A percentile compares a stretch with the other conserved stretches of the same genome.
phyloP scores from a whole-genome alignment of 2,888 invertebrate genomes.

The Drosophila atroscutellata region DNA sequence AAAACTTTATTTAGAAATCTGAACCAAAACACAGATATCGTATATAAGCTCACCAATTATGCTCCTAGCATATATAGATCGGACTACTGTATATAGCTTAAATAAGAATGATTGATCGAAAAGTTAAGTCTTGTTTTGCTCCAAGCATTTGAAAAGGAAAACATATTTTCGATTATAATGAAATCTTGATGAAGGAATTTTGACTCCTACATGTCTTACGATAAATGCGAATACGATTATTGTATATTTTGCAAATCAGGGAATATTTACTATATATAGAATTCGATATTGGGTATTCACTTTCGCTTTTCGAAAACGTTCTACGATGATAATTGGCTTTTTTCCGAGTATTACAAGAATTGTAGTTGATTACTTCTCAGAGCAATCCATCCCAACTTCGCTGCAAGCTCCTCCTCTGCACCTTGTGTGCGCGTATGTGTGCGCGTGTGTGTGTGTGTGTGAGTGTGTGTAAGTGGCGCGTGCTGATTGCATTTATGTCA shows the following conservation, averaged over 20 bases:
- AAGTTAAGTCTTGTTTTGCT: not conserved
- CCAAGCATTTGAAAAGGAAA: not conserved
- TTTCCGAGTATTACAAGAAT: not conserved
- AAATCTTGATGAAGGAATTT: too few relatives aligned
- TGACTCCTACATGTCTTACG: too few relatives aligned
- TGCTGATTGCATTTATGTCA: constrained; percentile 81
- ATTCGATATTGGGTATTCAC: not conserved
- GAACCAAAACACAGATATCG: not conserved
- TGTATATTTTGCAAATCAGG: not conserved
- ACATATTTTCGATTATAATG: not conserved
- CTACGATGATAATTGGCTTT: not conserved
- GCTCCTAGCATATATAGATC: not conserved
- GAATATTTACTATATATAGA: not conserved
- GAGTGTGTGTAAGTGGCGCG: constrained; percentile 45
- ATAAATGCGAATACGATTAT: not conserved
- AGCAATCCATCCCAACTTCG: not conserved
- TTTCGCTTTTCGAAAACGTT: not conserved
- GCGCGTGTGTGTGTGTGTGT: not conserved
- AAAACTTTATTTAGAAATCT: not conserved
- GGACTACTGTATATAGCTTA: not conserved
- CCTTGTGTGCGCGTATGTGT: not conserved
- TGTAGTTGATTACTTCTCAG: not conserved
- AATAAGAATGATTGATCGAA: not conserved
- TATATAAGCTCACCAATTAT: not conserved
- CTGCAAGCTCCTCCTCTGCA: not conserved